Percentiles rank a stretch among this genome's conserved stretches.
phyloP scores from a whole-genome alignment of 2,888 invertebrate genomes.

The Chesias legatella region DNA sequence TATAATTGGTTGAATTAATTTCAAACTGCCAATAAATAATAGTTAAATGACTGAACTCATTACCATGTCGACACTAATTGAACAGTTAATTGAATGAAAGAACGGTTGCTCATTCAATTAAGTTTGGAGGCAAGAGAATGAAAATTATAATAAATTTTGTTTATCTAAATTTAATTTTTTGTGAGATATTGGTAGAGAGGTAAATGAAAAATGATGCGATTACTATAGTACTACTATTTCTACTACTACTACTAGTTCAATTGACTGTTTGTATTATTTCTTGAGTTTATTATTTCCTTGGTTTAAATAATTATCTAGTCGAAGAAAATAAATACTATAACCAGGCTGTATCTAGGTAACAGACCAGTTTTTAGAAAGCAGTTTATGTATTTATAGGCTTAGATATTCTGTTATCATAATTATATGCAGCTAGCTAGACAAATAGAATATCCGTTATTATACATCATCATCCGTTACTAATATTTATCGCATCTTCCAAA shows the following conservation, averaged over 20 bases:
- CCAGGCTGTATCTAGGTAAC: not conserved
- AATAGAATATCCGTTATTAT: not conserved
- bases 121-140: constrained; percentile 7
- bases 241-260: no score
- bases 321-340: not conserved
- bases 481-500: no score
- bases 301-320: no score
- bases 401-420: not conserved
- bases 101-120: constrained; percentile 48
- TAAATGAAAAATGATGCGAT: no score
- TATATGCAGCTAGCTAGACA: not conserved
- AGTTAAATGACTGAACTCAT: constrained; percentile 1
- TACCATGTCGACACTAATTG: constrained; percentile 28
- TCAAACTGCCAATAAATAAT: not conserved
- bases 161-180: no score
- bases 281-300: no score
- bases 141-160: constrained; percentile 6
- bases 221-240: no score
- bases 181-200: no score
- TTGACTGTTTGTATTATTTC: no score
- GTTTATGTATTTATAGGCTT: not conserved
- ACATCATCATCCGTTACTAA: no score
- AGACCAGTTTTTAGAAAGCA: constrained; percentile 16
- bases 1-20: no score
- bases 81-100: constrained; percentile 53